Conservation (phyloP, 1,140 invertebrate species). For the Eriosoma lanigerum region DNA sequence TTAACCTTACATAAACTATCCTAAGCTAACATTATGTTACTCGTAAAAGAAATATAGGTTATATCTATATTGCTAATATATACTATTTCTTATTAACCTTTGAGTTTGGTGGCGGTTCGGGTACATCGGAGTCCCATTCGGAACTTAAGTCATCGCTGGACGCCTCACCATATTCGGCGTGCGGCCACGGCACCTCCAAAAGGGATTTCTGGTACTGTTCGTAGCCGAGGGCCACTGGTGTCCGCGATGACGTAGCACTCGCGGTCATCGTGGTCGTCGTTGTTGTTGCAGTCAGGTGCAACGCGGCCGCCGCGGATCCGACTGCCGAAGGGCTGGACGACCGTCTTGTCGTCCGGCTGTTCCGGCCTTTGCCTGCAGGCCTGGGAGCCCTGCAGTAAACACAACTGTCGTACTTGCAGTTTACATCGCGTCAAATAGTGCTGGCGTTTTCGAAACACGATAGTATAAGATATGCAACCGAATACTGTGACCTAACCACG, state of each 20-base stretch:
- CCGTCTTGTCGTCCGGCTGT: conserved; percentile 37
- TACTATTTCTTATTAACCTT: conserved; percentile 32
- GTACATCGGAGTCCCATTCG: conserved; percentile 83
- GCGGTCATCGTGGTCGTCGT: conserved; percentile 56
- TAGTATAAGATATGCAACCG: too few species aligned
- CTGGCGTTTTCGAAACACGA: not conserved
- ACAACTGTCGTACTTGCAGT: not conserved
- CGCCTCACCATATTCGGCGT: conserved; percentile 76
- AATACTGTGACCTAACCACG: too few species aligned
- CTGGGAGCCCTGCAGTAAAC: conserved; percentile 28
- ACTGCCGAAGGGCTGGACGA: not conserved
- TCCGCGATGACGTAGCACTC: conserved; percentile 56
- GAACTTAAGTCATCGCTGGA: conserved; percentile 85
- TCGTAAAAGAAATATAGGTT: too few species aligned
- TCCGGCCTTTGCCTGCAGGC: conserved; percentile 30
- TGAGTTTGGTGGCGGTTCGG: conserved; percentile 54
- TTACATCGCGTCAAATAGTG: not conserved
- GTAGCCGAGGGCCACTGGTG: conserved; percentile 66
- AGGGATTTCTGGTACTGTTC: conserved; percentile 75
- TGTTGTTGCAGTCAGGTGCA: not conserved
- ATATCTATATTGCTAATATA: too few species aligned
- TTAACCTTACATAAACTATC: too few species aligned
- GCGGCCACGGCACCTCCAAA: conserved; percentile 68
- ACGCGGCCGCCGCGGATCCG: not conserved
- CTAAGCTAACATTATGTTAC: too few species aligned